Evolutionary conservation across 1,140 invertebrate genomes (phyloP), one percentile per base, ranked within the genome.

Genomic region (Myzus persicae): DNA sequence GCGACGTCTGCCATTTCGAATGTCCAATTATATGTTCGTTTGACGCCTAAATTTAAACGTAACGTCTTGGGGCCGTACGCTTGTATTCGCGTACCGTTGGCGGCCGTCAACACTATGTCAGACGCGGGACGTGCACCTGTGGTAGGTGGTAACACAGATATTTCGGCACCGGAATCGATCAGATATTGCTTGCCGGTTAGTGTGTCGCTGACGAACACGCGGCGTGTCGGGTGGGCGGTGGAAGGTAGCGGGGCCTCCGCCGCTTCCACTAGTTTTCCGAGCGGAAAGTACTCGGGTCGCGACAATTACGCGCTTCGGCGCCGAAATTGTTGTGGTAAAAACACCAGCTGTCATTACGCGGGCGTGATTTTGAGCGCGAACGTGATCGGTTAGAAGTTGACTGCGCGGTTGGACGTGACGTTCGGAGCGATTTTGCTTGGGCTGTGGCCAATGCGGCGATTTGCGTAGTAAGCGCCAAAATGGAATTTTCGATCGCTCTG

Each of bases 51-150:
- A 31, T 24, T 6, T 2, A 93, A 24, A 11, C 59, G 3, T 7
- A 93, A n/a, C 24, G 36, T 36, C 2, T 42, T 36, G 4, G 48
- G 87, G 31, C 93, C 93, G 38, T 90, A 93, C 2, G 59, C 90
- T 5, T 36, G 22, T n/a, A 93, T 93, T 3, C 51, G 42, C 2
- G 88, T 93, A 24, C 40, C n/a, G 40, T 93, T 93, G 38, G 93
- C 93, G 24, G 94, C 94, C 94, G 95, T 95, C 5, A 46, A 46
- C 5, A n/a, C 14, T 18, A n/a, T n/a, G 18, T 88, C 44, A 31
- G 26, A 46, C 0, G 14, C 5, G 2, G 44, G 42, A 14, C 20
- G 11, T 88, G 44, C 14, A 14, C 44, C 14, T 44, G 85, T 18
- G 44, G 44, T 46, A 18, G 11, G 51, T 54, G 51, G 51, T 24